Percentiles rank a stretch among this genome's conserved stretches.
These are phyloP conservation scores for Baronia brevicornis DNA, from an alignment of 2,888 invertebrate species.

Conservation along the genomic window DNA sequence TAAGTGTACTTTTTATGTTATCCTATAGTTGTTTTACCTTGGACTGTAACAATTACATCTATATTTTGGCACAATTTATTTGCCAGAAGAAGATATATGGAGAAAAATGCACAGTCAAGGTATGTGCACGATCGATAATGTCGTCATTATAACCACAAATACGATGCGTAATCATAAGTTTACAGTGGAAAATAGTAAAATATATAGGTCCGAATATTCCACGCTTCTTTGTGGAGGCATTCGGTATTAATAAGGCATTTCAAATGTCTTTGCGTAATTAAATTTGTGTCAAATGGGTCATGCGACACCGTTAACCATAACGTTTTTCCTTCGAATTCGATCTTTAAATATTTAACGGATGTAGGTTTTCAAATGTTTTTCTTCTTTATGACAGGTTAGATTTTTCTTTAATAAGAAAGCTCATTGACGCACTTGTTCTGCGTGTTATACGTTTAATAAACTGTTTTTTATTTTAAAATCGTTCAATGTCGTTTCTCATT, in stretches of 20 bases:
- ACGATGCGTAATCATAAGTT: conserved; percentile 16
- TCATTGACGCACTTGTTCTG: no score
- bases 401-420: conserved; percentile 8
- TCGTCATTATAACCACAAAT: conserved; percentile 54
- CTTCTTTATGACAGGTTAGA: conserved; percentile 17
- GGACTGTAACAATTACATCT: conserved; percentile 23
- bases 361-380: conserved; percentile 45
- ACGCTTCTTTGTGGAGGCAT: no score
- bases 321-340: conserved; percentile 70
- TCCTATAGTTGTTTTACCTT: conserved; percentile 31
- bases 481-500: conserved; percentile 32
- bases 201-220: no score
- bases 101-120: conserved; percentile 57
- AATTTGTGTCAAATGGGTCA: conserved; percentile 7
- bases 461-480: no score
- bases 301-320: conserved; percentile 43
- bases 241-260: no score
- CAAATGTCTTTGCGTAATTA: conserved; percentile 4
- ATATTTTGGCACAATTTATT: conserved; percentile 25
- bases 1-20: conserved; percentile 44
- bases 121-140: conserved; percentile 69
- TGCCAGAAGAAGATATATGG: conserved; percentile 38
- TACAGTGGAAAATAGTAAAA: background rate
- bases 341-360: conserved; percentile 72
- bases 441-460: no score